These are phyloP conservation scores for Nyctibius bracteatus DNA, from an alignment of 2,113 vertebrate species.

Conservation along the genomic window DNA sequence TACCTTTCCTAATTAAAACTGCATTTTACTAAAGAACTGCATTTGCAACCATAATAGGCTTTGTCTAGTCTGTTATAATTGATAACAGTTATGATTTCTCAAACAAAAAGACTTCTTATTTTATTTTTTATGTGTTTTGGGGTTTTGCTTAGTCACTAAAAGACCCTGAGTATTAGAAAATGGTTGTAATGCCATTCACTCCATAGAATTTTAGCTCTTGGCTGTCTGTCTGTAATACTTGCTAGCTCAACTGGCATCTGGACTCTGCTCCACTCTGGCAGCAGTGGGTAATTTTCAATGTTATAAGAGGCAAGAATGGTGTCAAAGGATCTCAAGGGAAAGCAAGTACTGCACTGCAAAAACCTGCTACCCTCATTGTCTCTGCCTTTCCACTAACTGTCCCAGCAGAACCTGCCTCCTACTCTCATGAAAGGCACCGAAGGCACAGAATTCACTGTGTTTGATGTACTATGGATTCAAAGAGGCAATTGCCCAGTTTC, in stretches of 20 bases:
- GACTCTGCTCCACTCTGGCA: background rate
- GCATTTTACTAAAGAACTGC: background rate
- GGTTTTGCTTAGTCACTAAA: background rate
- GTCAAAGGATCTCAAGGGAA: background rate
- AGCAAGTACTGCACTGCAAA: background rate
- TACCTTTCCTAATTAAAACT: constrained; percentile 45
- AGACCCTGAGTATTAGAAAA: background rate
- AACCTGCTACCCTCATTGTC: background rate
- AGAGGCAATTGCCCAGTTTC: background rate
- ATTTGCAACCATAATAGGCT: background rate
- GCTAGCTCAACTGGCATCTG: background rate
- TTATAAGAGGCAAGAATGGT: background rate
- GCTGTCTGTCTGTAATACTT: background rate
- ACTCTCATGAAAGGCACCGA: background rate
- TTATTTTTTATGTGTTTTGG: background rate
- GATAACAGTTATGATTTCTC: background rate
- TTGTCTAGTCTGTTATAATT: background rate
- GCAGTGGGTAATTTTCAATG: background rate
- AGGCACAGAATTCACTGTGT: background rate
- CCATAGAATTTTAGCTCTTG: background rate
- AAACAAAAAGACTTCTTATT: background rate
- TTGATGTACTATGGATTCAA: background rate
- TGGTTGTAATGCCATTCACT: background rate
- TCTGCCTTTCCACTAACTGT: background rate
- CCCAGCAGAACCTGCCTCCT: background rate